Evolutionary conservation across 2,113 vertebrate genomes (phyloP).

Genomic region (Thermophis baileyi): DNA sequence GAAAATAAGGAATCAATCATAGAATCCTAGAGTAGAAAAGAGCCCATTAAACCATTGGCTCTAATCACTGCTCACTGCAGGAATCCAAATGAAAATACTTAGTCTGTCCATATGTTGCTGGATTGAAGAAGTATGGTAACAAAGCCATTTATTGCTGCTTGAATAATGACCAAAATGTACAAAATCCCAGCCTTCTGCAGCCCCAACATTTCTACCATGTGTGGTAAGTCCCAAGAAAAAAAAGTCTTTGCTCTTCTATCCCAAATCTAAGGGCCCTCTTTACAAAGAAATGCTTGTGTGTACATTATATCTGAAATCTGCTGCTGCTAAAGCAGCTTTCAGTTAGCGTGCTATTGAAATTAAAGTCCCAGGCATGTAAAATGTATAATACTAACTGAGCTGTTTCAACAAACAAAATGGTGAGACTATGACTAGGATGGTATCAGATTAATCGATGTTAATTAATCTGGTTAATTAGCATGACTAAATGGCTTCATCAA

Average conservation of each 20-base stretch:
- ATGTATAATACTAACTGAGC: neutral
- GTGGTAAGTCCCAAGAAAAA: neutral
- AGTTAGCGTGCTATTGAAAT: neutral
- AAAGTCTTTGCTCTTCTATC: neutral
- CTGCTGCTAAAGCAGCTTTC: neutral
- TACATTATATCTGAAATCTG: neutral
- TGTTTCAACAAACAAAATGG: neutral
- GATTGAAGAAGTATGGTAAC: neutral
- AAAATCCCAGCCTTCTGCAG: neutral
- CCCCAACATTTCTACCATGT: neutral
- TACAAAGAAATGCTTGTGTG: neutral
- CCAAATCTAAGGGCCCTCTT: neutral
- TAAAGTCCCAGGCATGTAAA: neutral
- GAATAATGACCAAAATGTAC: neutral
- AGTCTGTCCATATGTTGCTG: conserved; percentile 24
- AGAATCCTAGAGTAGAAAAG: neutral
- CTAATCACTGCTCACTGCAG: neutral
- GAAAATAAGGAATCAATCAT: neutral
- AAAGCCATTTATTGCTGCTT: neutral
- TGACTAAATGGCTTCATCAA: neutral
- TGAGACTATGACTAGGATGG: neutral
- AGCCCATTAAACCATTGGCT: neutral
- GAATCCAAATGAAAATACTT: neutral
- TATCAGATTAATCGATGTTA: neutral
- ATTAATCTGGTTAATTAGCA: neutral